Evolutionary conservation across 2,888 invertebrate species (phyloP).

Genomic region (Sacculina carcini): DNA sequence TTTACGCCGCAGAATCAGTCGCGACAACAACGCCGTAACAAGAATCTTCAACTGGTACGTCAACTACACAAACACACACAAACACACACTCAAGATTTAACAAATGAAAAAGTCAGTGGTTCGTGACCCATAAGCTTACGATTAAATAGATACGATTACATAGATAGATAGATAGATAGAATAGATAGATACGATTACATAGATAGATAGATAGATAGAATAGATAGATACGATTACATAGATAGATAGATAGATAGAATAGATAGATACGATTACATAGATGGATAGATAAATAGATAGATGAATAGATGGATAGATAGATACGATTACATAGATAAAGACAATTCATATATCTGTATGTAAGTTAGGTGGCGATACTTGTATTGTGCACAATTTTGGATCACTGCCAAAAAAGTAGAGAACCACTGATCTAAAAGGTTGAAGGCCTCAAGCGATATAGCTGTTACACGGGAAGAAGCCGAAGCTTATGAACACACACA

Average conservation of each 20-base stretch:
- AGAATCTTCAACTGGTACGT: conserved; percentile 14
- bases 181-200: conserved; percentile 1
- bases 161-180: conserved; percentile 6
- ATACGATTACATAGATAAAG: conserved; percentile 4
- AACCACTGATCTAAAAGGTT: no score
- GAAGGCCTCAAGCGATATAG: background rate
- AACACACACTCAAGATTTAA: no score
- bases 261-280: conserved; percentile 5
- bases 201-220: conserved; percentile 3
- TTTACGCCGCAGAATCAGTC: conserved; percentile 9
- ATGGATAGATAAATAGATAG: background rate
- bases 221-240: conserved; percentile 5
- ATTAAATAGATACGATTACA: background rate
- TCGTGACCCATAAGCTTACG: background rate
- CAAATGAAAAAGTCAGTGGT: background rate
- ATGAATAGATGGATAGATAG: conserved; percentile 2
- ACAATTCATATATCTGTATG: conserved; percentile 1
- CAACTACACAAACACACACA: no score
- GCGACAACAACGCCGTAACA: conserved; percentile 10
- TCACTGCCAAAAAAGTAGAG: no score
- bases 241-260: conserved; percentile 1
- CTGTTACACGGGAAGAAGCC: no score
- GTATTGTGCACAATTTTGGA: no score
- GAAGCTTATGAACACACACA: no score
- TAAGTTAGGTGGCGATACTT: background rate